Evolutionary conservation across 2,113 vertebrate species (phyloP), one percentile per base, ranked within the genome.

Genomic region (Carlito syrichta): DNA sequence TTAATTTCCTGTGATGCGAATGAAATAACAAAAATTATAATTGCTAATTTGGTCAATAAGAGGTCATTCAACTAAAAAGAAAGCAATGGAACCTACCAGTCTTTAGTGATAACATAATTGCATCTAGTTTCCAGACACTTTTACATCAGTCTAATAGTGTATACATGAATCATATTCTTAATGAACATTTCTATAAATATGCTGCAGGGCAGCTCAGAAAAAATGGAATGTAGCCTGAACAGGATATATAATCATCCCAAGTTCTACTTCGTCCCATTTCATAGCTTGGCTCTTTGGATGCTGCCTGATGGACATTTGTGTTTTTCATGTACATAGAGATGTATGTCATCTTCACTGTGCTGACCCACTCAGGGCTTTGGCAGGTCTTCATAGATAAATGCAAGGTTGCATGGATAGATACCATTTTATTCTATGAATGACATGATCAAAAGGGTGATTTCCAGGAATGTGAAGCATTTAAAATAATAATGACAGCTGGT

Each of bases 11-110:
- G 50, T 90, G 93, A 79, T 91, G 19, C 69, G 38, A 93, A 63
- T 87, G 40, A 50, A 86, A 45, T 79, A 91, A 96, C 48, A 89
- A 89, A 96, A 95, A 83, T 60, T 95, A 32, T 89, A 90, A 93
- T 93, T 77, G 58, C 92, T 92, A 95, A 96, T 89, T 92, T 94
- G 76, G 60, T 84, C 95, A 92, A 45, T 84, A 83, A 87, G 74
- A 95, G 94, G 54, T 35, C 85, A 66, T 89, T 87, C 81, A 89
- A 76, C 83, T 87, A 83, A 95, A 95, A 68, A 95, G 81, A 94
- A 96, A 87, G 48, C 69, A 78, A 68, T 0, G 0, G 78, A 0
- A 0, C 38, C 89, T 48, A 35, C 77, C 17, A 83, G n/a, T 96
- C 19, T 66, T n/a, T 1, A 68, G 6, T 30, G 91, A 94, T 76